A percentile compares a stretch with the other conserved stretches of the same genome.
phyloP scores from a whole-genome alignment of 2,797 vertebrate species.

The Enteromius treurensis region DNA sequence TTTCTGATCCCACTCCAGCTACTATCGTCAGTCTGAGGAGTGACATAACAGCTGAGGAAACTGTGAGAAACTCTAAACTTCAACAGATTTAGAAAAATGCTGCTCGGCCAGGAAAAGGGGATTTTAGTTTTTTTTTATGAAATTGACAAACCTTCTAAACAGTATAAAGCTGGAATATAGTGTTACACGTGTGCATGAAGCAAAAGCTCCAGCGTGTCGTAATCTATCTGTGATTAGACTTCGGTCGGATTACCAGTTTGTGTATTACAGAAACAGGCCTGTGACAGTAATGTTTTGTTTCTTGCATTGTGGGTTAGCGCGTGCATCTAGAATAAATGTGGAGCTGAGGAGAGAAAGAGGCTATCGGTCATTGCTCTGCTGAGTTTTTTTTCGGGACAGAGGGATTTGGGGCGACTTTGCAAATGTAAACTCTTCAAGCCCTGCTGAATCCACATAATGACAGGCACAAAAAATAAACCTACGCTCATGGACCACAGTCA shows the following conservation, averaged over 20 bases:
- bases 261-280: constrained; percentile 7
- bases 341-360: neutral
- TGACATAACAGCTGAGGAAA: constrained; percentile 26
- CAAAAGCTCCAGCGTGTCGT: neutral
- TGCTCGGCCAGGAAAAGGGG: neutral
- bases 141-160: constrained; percentile 29
- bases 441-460: constrained; percentile 64
- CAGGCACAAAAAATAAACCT: constrained; percentile 36
- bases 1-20: constrained; percentile 19
- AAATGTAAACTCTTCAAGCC: constrained; percentile 60
- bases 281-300: constrained; percentile 10
- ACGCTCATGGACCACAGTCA: constrained; percentile 35
- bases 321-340: neutral
- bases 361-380: constrained; percentile 17
- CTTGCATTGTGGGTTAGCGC: neutral
- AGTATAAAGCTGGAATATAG: neutral
- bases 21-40: neutral
- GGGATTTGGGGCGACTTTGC: constrained; percentile 56
- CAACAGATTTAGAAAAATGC: neutral
- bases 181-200: constrained; percentile 10
- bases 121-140: neutral
- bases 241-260: neutral
- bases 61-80: constrained; percentile 23
- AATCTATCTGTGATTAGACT: constrained; percentile 26
- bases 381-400: constrained; percentile 32